Conservation (phyloP, 2,113 vertebrate species). For the Poeciliopsis occidentalis region DNA sequence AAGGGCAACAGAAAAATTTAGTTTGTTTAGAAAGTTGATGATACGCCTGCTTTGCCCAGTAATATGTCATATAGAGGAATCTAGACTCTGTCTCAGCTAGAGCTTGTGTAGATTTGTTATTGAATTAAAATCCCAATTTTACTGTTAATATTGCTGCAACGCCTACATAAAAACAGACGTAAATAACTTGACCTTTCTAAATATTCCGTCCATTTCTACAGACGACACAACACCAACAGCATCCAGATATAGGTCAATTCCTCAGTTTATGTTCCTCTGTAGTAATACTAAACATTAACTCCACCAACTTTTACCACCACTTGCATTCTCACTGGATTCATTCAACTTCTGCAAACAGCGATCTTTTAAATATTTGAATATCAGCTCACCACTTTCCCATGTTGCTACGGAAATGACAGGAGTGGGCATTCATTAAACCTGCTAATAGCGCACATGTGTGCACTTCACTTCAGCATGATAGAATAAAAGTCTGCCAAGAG, state of each 20-base stretch:
- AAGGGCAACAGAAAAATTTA: too few species aligned
- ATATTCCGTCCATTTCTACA: not conserved
- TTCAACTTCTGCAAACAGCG: constrained; percentile 4
- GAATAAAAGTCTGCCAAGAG: constrained; percentile 29
- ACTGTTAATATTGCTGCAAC: not conserved
- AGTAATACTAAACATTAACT: not conserved
- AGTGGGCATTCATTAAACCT: constrained; percentile 48
- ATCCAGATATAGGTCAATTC: not conserved
- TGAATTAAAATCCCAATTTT: not conserved
- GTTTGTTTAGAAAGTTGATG: not conserved
- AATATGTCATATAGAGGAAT: not conserved
- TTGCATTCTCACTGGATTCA: not conserved
- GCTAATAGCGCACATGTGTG: constrained; percentile 7
- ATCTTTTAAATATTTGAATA: constrained; percentile 34
- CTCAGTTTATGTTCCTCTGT: not conserved
- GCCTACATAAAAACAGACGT: not conserved
- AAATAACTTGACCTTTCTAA: constrained; percentile 2
- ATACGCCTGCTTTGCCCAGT: not conserved
- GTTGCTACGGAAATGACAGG: constrained; percentile 10
- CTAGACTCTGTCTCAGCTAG: not conserved
- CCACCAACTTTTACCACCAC: not conserved
- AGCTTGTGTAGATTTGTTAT: not conserved
- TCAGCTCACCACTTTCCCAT: constrained; percentile 2
- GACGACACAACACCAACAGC: too few species aligned
- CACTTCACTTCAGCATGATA: constrained; percentile 43